phyloP scores from a whole-genome alignment of 2,888 invertebrate genomes.

The Diadromus collaris region DNA sequence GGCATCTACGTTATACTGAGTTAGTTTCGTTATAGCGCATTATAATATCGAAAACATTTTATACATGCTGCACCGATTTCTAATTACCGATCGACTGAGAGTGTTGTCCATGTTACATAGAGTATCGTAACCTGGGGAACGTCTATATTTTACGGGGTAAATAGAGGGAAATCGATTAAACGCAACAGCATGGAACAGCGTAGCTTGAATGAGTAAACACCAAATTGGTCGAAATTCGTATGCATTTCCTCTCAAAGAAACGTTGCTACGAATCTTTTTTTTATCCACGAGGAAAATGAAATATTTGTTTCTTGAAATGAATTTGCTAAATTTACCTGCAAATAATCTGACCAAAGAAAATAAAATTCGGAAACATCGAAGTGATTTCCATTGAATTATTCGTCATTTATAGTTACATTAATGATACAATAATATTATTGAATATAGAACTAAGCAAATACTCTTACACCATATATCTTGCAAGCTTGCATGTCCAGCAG shows the following conservation, averaged over 20 bases:
- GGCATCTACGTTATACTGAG: constrained; percentile 41
- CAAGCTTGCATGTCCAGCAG: constrained; percentile 1
- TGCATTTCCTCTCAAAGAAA: neutral
- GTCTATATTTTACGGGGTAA: neutral
- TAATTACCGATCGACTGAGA: neutral
- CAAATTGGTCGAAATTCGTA: neutral
- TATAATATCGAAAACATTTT: constrained; percentile 47
- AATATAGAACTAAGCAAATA: neutral
- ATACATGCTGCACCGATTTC: constrained; percentile 4
- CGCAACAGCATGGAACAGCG: neutral
- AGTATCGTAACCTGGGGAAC: neutral
- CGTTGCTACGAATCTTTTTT: neutral
- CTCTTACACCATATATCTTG: neutral
- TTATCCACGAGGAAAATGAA: neutral
- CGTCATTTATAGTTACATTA: no score
- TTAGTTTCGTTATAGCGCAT: constrained; percentile 37
- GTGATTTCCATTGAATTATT: neutral
- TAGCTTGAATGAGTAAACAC: neutral
- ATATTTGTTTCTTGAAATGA: neutral
- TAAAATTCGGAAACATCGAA: neutral
- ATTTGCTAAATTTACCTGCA: neutral
- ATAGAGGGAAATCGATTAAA: neutral
- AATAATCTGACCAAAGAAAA: neutral
- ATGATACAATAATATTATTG: neutral
- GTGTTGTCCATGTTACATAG: neutral